phyloP scores from a whole-genome alignment of 2,888 invertebrate genomes.

The Melipona bicolor region DNA sequence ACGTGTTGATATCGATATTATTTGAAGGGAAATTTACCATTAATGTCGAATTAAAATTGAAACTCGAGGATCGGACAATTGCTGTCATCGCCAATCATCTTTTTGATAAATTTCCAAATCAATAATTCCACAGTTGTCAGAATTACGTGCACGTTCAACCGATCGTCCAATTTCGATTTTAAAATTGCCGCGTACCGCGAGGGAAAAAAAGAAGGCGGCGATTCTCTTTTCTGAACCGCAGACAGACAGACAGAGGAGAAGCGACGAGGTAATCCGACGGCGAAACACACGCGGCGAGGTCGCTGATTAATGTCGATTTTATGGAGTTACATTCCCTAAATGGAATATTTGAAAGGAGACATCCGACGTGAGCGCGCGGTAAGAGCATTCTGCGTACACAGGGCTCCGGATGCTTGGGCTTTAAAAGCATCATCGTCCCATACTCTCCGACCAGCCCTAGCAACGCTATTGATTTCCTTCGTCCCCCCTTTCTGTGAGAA shows the following conservation, averaged over 20 bases:
- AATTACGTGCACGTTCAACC: not conserved
- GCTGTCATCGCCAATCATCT: no score
- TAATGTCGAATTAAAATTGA: no score
- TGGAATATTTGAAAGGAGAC: slow-evolving; percentile 65
- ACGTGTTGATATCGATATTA: no score
- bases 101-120: no score
- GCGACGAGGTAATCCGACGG: not conserved
- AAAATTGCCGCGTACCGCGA: not conserved
- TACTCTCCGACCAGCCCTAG: slow-evolving; percentile 80
- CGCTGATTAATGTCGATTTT: slow-evolving; percentile 51
- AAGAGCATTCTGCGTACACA: slow-evolving; percentile 52
- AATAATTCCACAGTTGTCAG: not conserved
- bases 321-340: slow-evolving; percentile 52
- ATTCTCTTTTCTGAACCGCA: no score
- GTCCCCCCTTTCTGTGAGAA: slow-evolving; percentile 77
- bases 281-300: not conserved
- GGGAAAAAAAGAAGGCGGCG: no score
- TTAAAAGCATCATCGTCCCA: slow-evolving; percentile 78
- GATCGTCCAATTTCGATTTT: not conserved
- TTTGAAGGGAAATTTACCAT: no score
- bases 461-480: slow-evolving; percentile 84
- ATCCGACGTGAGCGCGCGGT: slow-evolving; percentile 51
- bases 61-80: no score
- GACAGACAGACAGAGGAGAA: no score
- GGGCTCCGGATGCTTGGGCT: slow-evolving; percentile 66